Conservation (phyloP, 2,113 vertebrate genomes). For the Peucedramus taeniatus region DNA sequence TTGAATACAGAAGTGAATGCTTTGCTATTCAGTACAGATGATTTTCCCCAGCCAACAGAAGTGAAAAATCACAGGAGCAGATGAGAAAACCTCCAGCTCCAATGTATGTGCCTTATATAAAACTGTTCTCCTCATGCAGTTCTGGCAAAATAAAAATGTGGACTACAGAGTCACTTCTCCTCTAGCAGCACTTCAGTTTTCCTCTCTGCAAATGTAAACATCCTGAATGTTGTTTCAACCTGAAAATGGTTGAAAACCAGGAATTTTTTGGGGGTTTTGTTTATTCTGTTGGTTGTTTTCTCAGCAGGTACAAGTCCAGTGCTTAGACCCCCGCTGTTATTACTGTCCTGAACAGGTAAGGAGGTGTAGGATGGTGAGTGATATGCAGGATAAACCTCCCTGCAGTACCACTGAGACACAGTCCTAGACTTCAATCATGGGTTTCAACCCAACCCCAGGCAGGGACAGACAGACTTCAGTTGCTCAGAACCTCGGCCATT, state of each 20-base stretch:
- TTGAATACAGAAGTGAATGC: not conserved
- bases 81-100: not conserved
- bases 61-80: not conserved
- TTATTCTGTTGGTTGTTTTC: not conserved
- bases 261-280: fast-evolving
- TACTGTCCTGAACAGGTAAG: not conserved
- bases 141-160: not conserved
- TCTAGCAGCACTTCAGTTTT: not conserved
- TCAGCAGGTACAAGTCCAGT: not conserved
- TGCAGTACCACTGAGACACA: not conserved
- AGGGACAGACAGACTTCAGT: not conserved
- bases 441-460: not conserved
- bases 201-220: not conserved
- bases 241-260: too few species aligned
- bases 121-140: not conserved
- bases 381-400: not conserved
- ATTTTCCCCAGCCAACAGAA: not conserved
- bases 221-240: not conserved
- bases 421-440: not conserved
- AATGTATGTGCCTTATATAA: not conserved
- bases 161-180: fast-evolving
- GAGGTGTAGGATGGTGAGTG: not conserved
- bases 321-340: not conserved
- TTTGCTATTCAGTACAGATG: not conserved
- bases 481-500: not conserved